Evolutionary conservation across 2,888 invertebrate genomes (phyloP), one percentile per base, ranked within the genome.

Genomic region (Pantelozetes paolii): DNA sequence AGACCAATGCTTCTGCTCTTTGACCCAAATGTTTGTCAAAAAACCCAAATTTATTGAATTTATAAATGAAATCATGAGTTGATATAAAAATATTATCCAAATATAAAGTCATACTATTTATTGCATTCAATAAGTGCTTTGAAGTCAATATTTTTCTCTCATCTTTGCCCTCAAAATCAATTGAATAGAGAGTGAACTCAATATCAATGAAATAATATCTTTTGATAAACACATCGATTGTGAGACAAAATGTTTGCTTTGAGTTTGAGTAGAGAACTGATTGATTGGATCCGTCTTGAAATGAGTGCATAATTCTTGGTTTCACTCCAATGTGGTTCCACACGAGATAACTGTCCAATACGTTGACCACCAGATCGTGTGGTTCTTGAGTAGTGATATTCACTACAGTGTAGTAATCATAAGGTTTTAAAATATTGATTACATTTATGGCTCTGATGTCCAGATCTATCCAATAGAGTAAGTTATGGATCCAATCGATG

Each of bases 211-310:
- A 62, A 62, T 62, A 62, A 32, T 62, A 62, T 62, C 62, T 9
- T 32, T 30, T 62, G 18, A 62, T 28, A n/a, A 62, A 62, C 5
- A 62, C 32, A 62, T 62, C 62, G 32, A 64, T 36, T 30, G 64
- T 64, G n/a, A 64, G 6, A 64, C 36, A 36, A 18, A 64, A 64
- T 36, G 36, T n/a, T 9, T 64, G 64, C 28, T n/a, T 64, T 2
- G 6, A 3, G 20, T 15, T 5, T 8, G 32, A 32, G n/a, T 36
- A 64, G 11, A 64, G 32, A 64, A 64, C 40, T 20, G 36, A 64
- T 36, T 64, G 64, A 36, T 64, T 36, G 36, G 64, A 15, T 64
- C 64, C 64, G 64, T 64, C 64, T 36, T 36, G 36, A n/a, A 64
- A n/a, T 64, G 64, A 64, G 8, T 20, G 32, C 32, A 64, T 64